Conservation (phyloP, 2,888 invertebrate genomes). For the Zootermopsis nevadensis region DNA sequence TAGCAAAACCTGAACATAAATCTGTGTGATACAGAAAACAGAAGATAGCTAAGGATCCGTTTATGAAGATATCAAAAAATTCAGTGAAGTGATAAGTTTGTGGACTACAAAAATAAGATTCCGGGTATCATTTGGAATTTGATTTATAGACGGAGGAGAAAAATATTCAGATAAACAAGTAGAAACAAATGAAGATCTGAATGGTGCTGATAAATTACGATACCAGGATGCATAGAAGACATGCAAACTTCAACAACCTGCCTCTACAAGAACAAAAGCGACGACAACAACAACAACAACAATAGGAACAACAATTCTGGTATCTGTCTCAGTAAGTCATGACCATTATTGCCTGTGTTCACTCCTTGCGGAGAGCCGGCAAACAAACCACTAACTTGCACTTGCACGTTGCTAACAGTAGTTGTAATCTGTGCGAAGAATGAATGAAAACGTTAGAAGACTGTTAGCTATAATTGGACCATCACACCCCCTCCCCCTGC, state of each 20-base stretch:
- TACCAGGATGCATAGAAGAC: conserved; percentile 45
- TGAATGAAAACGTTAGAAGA: not conserved
- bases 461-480: conserved; percentile 6
- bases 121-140: not conserved
- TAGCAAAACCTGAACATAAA: too few relatives aligned
- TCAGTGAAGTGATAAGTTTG: not conserved
- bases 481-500: not conserved
- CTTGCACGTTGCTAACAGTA: conserved; percentile 6
- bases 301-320: conserved; percentile 16
- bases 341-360: not conserved
- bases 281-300: conserved; percentile 46
- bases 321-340: conserved; percentile 40
- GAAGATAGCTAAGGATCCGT: too few relatives aligned
- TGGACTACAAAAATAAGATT: not conserved
- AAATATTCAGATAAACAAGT: not conserved
- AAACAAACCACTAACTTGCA: not conserved
- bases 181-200: not conserved
- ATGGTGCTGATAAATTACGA: not conserved
- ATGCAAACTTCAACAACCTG: conserved; percentile 47
- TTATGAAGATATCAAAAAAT: not conserved
- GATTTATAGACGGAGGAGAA: not conserved
- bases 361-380: not conserved
- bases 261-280: conserved; percentile 22
- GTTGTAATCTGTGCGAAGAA: not conserved
- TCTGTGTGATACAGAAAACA: not conserved